These are phyloP conservation scores for Myotis yumanensis DNA, from an alignment of 2,113 vertebrate genomes.

Conservation along the genomic window DNA sequence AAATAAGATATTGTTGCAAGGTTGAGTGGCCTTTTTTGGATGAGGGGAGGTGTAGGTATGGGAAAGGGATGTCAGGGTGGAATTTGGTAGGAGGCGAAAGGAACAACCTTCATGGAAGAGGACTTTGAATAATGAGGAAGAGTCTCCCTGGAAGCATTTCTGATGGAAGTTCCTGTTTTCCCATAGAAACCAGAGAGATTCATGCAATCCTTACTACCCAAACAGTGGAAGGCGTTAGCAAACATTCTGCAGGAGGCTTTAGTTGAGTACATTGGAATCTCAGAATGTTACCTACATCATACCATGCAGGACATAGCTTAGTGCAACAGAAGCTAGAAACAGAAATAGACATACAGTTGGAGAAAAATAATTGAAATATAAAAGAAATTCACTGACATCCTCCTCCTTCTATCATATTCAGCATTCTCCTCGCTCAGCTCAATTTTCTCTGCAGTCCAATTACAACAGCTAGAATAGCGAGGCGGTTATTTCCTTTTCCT, in stretches of 20 bases:
- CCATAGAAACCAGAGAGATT: neutral
- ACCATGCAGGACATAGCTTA: neutral
- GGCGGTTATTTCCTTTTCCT: neutral
- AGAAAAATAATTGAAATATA: constrained; percentile 20
- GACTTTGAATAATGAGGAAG: neutral
- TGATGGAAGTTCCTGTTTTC: neutral
- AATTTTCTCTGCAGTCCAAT: constrained; percentile 4
- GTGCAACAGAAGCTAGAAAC: neutral
- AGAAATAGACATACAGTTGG: constrained; percentile 3
- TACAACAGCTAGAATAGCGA: neutral
- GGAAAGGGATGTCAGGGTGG: neutral
- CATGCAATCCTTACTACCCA: neutral
- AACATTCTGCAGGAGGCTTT: neutral
- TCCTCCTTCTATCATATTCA: neutral
- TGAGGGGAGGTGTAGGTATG: neutral
- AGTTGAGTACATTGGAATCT: neutral
- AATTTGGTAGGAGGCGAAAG: neutral
- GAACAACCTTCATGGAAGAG: neutral
- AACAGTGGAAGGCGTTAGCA: neutral
- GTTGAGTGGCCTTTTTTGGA: neutral
- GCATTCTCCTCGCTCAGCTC: neutral
- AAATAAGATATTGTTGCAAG: neutral
- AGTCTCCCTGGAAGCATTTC: neutral
- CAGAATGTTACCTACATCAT: neutral
- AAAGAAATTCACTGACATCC: neutral